Percentiles rank a stretch among this genome's conserved stretches.
These are phyloP conservation scores for Tragelaphus scriptus DNA, from an alignment of 2,113 vertebrate species.

Conservation along the genomic window DNA sequence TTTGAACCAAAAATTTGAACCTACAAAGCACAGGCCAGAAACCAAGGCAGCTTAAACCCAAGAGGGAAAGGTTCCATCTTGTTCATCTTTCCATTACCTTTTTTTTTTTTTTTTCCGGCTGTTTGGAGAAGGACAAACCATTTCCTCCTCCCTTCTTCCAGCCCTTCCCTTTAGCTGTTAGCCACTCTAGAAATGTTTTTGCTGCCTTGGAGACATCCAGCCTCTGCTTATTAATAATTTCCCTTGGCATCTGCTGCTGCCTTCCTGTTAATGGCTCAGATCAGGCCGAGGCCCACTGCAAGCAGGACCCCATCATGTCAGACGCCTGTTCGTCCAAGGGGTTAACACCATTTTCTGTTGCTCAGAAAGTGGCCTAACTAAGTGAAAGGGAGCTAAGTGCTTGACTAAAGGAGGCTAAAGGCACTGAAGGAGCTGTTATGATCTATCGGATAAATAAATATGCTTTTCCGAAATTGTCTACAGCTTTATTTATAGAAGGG, in stretches of 20 bases:
- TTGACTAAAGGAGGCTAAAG: not conserved
- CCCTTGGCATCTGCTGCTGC: not conserved
- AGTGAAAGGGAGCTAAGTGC: slow-evolving; percentile 30
- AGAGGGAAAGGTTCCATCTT: not conserved
- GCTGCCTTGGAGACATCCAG: not conserved
- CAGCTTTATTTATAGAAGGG: slow-evolving; percentile 55
- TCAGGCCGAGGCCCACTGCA: not conserved
- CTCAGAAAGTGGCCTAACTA: slow-evolving; percentile 20
- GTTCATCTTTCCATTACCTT: not conserved
- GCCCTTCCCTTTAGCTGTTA: not conserved
- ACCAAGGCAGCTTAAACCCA: not conserved
- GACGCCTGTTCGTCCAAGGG: not conserved
- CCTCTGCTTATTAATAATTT: slow-evolving; percentile 46
- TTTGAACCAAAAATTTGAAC: not conserved
- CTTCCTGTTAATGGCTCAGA: not conserved
- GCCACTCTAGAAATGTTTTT: slow-evolving; percentile 20
- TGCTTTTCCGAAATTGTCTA: not conserved
- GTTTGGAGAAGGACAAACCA: not conserved
- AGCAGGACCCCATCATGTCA: not conserved
- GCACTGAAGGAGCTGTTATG: not conserved
- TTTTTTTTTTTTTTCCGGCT: not conserved
- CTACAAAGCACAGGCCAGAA: not conserved
- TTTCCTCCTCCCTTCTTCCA: not conserved
- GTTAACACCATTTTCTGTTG: not conserved
- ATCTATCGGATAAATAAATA: slow-evolving; percentile 49